Evolutionary conservation across 2,888 invertebrate genomes (phyloP).

Genomic region (Yponomeuta plumbellus): DNA sequence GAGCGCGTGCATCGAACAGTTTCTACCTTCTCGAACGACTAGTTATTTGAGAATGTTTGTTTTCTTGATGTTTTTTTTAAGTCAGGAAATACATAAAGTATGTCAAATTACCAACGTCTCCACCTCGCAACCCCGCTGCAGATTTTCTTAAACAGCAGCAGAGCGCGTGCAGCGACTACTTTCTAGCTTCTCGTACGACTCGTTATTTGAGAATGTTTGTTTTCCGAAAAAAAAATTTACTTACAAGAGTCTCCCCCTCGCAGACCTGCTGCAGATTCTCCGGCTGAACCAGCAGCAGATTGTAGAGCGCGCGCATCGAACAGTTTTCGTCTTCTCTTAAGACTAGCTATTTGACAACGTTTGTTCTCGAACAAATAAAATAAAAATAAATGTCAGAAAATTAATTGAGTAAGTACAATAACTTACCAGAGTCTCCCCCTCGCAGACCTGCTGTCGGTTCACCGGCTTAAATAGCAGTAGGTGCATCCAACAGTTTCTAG

Average conservation of each 20-base stretch:
- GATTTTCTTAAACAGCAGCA: conserved; percentile 93
- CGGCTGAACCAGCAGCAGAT: conserved; percentile 88
- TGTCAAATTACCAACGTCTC: conserved; percentile 86
- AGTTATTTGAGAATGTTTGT: no score
- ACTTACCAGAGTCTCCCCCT: conserved; percentile 92
- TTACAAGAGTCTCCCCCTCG: conserved; percentile 93
- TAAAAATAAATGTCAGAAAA: no score
- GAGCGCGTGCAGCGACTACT: conserved; percentile 82
- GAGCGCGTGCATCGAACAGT: conserved; percentile 82
- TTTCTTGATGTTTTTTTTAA: no score
- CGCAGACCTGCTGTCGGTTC: conserved; percentile 96
- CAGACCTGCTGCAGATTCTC: conserved; percentile 97
- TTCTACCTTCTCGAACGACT: no score
- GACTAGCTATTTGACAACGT: no score
- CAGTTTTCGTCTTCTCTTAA: no score
- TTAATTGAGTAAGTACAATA: no score
- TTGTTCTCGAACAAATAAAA: no score
- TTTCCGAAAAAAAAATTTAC: no score
- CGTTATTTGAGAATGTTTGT: conserved; percentile 86
- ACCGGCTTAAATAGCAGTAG: conserved; percentile 90
- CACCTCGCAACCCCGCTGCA: conserved; percentile 95
- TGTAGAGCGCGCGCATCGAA: conserved; percentile 82
- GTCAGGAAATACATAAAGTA: no score
- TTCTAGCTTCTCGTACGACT: no score
- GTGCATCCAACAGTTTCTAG: conserved; percentile 78